Evolutionary conservation across 2,888 invertebrate genomes (phyloP).

Genomic region (Hydraecia micacea): DNA sequence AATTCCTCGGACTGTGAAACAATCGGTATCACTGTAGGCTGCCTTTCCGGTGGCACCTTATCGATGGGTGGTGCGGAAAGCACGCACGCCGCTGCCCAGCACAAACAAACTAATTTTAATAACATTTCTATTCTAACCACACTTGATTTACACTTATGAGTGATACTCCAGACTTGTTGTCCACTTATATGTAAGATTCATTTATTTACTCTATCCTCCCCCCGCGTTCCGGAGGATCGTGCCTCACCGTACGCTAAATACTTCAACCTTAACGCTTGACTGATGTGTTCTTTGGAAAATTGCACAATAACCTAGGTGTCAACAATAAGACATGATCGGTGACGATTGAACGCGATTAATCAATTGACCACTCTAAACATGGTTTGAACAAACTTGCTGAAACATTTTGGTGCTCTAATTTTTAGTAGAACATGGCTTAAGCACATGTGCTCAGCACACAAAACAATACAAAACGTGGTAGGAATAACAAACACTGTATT

Average conservation of each 20-base stretch:
- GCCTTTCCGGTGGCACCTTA: conserved; percentile 79
- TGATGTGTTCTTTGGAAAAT: conserved; percentile 88
- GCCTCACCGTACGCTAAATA: conserved; percentile 88
- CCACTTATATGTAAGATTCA: conserved; percentile 88
- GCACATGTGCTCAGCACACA: background rate
- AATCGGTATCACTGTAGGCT: conserved; percentile 87
- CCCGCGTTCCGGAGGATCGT: conserved; percentile 84
- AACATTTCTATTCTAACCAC: conserved; percentile 80
- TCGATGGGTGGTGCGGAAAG: conserved; percentile 76
- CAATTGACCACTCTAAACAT: conserved; percentile 71
- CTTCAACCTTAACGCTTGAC: conserved; percentile 89
- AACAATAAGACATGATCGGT: conserved; percentile 85
- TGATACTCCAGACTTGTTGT: conserved; percentile 86
- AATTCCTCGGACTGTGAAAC: conserved; percentile 88
- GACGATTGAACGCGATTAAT: conserved; percentile 79
- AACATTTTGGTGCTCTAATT: conserved; percentile 25
- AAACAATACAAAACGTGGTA: background rate
- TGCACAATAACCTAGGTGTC: conserved; percentile 88
- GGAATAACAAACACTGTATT: background rate
- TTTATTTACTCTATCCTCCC: conserved; percentile 89
- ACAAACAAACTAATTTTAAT: conserved; percentile 76
- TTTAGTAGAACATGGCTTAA: background rate
- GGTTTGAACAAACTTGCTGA: conserved; percentile 62
- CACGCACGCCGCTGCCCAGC: conserved; percentile 70
- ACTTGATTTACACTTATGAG: conserved; percentile 82